These are phyloP conservation scores for Campopleginae sp. DNA, from an alignment of 2,888 invertebrate genomes.

Conservation along the genomic window DNA sequence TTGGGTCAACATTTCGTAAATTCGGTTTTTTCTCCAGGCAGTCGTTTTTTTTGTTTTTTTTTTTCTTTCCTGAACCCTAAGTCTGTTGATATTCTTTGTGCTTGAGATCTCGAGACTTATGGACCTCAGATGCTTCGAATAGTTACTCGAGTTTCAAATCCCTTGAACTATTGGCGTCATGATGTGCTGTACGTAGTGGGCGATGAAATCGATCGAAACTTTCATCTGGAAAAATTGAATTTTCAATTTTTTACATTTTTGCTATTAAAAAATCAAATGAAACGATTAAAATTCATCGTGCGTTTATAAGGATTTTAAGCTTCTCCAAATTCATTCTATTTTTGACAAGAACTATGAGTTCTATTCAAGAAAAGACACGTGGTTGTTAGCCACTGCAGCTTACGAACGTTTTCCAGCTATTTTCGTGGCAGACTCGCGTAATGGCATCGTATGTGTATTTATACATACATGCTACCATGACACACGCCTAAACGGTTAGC, in stretches of 20 bases:
- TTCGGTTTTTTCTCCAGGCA: background rate
- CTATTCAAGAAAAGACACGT: constrained; percentile 37
- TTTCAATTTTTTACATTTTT: too few species aligned
- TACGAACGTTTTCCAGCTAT: constrained; percentile 50
- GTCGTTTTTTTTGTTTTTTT: background rate
- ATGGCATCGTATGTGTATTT: constrained; percentile 13
- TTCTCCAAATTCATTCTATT: background rate
- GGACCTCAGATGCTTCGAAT: background rate
- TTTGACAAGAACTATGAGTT: constrained; percentile 4
- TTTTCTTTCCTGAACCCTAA: background rate
- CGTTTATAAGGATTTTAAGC: background rate
- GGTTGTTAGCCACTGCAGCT: constrained; percentile 29
- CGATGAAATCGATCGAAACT: background rate
- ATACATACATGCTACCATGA: background rate
- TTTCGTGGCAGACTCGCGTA: constrained; percentile 47
- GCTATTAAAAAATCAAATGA: background rate
- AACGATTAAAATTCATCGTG: background rate
- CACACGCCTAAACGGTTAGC: constrained; percentile 30
- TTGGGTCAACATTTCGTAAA: constrained; percentile 37
- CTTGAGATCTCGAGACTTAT: constrained; percentile 15
- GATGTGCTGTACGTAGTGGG: background rate
- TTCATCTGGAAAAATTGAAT: background rate
- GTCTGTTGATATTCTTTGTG: constrained; percentile 7
- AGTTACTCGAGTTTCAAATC: background rate
- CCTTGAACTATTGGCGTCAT: background rate